Evolutionary conservation across 2,888 invertebrate species (phyloP).

Genomic region (Eupsilia transversa): DNA sequence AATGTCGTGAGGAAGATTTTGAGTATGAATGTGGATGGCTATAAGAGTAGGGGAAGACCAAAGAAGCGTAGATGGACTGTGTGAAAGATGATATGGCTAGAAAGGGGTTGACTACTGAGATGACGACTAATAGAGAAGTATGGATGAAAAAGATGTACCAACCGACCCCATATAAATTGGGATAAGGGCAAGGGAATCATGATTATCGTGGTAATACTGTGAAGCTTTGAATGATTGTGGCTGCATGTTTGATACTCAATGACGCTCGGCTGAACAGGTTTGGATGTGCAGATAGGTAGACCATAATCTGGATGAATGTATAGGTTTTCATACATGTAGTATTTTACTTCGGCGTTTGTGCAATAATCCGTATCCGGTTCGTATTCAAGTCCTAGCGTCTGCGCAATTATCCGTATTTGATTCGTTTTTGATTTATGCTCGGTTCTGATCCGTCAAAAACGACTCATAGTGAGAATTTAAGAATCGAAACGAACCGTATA

Average conservation of each 20-base stretch:
- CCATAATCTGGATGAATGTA: background rate
- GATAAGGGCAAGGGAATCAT: background rate
- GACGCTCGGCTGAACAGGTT: background rate
- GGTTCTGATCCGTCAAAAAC: too few species aligned
- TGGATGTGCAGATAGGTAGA: background rate
- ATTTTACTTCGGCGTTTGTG: too few species aligned
- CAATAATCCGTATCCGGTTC: too few species aligned
- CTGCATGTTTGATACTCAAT: background rate
- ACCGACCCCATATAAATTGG: background rate
- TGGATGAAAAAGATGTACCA: background rate
- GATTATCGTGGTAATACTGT: background rate
- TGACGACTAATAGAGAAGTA: background rate
- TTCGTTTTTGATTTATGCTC: too few species aligned
- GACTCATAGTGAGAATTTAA: too few species aligned
- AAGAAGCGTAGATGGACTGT: too few species aligned
- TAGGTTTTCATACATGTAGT: background rate
- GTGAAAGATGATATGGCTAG: too few species aligned
- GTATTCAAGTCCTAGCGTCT: too few species aligned
- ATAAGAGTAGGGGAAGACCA: too few species aligned
- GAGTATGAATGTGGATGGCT: background rate
- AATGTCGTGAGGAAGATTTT: too few species aligned
- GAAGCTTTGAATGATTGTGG: background rate
- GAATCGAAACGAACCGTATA: too few species aligned
- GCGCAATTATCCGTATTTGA: too few species aligned
- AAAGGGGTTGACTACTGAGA: background rate